Evolutionary conservation across 2,797 vertebrate species (phyloP).

Genomic region (Clarias pachynema): DNA sequence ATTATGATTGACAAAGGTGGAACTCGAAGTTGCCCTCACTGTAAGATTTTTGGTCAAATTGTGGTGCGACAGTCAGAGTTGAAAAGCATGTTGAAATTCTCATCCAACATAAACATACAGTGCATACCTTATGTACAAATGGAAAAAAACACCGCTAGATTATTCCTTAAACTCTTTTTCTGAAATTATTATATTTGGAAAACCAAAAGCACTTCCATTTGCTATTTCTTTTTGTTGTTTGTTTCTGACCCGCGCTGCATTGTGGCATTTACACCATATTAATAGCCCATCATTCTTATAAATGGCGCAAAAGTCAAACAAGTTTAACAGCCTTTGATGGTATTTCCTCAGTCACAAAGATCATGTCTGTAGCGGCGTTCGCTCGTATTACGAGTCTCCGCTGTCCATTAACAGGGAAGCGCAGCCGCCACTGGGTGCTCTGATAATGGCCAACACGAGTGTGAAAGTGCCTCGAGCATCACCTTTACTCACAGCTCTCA

Average conservation of each 20-base stretch:
- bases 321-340: slow-evolving; percentile 33
- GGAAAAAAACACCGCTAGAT: no score
- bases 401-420: slow-evolving; percentile 34
- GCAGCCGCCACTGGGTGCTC: slow-evolving; percentile 27
- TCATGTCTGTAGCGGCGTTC: background rate
- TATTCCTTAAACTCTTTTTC: slow-evolving; percentile 26
- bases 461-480: slow-evolving; percentile 71
- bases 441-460: slow-evolving; percentile 67
- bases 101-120: background rate
- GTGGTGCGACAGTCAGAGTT: background rate
- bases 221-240: slow-evolving; percentile 8
- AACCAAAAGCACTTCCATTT: slow-evolving; percentile 16
- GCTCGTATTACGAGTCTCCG: background rate
- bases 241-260: slow-evolving; percentile 30
- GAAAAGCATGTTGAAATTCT: background rate
- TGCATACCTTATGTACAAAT: background rate
- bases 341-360: slow-evolving; percentile 24
- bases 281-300: slow-evolving; percentile 39
- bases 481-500: slow-evolving; percentile 69
- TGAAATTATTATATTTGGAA: slow-evolving; percentile 24
- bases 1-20: background rate
- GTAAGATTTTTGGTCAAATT: no score
- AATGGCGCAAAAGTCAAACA: slow-evolving; percentile 28
- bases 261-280: slow-evolving; percentile 45
- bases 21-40: no score